phyloP scores from a whole-genome alignment of 2,113 vertebrate species.

The Nesoenas mayeri region DNA sequence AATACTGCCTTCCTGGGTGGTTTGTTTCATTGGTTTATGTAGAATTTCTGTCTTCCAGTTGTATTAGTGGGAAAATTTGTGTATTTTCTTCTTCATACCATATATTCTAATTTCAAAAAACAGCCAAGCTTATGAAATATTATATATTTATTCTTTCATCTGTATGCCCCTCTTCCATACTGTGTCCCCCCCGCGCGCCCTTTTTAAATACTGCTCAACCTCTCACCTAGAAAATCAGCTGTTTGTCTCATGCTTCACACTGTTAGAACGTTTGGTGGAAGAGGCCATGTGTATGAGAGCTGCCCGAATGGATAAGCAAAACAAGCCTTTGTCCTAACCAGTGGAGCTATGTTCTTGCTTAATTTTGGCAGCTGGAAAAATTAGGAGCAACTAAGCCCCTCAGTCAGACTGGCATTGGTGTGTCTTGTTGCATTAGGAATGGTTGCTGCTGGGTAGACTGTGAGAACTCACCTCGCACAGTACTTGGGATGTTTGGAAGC shows the following conservation, averaged over 20 bases:
- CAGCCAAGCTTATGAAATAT: neutral
- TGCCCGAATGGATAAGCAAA: neutral
- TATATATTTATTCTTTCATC: neutral
- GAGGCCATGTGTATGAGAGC: neutral
- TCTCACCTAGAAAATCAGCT: neutral
- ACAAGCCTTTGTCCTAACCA: neutral
- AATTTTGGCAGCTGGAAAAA: neutral
- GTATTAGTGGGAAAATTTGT: neutral
- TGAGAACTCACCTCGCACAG: neutral
- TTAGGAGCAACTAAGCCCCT: neutral
- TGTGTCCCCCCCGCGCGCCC: accelerated
- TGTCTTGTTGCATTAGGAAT: neutral
- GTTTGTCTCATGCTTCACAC: neutral
- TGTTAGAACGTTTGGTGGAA: neutral
- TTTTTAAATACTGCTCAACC: neutral
- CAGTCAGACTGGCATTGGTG: neutral
- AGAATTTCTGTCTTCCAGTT: neutral
- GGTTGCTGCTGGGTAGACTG: neutral
- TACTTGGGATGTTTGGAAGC: neutral
- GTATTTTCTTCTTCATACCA: neutral
- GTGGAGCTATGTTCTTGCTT: neutral
- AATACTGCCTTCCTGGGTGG: neutral
- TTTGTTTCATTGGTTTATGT: neutral
- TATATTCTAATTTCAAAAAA: neutral
- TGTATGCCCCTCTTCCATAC: neutral